These are phyloP conservation scores for Dicranocentrus wangi DNA, from an alignment of 2,888 invertebrate genomes.

Conservation along the genomic window DNA sequence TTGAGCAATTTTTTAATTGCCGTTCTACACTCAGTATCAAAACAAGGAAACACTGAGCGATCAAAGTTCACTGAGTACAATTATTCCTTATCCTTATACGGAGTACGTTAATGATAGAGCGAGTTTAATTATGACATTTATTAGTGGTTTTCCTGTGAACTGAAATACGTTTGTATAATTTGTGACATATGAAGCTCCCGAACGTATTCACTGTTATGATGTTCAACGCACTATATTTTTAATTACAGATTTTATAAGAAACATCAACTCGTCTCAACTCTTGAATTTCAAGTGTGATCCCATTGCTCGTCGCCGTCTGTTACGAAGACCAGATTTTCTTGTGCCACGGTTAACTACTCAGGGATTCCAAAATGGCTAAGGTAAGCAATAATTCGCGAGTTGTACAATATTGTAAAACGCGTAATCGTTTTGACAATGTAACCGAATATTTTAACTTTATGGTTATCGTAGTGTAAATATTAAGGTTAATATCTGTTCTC, in stretches of 20 bases:
- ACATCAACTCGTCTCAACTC: slow-evolving; percentile 4
- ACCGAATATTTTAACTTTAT: neutral
- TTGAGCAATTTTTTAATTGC: too few species aligned
- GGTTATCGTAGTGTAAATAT: neutral
- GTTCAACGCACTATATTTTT: neutral
- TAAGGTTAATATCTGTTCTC: neutral
- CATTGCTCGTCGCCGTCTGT: neutral
- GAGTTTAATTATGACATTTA: too few species aligned
- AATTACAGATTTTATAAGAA: slow-evolving; percentile 46
- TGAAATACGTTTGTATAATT: too few species aligned
- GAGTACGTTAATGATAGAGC: too few species aligned
- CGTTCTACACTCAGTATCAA: too few species aligned
- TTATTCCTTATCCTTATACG: too few species aligned
- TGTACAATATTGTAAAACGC: neutral
- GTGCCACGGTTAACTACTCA: slow-evolving; percentile 70
- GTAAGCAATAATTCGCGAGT: slow-evolving; percentile 31
- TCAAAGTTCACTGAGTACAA: too few species aligned
- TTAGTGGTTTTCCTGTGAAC: too few species aligned
- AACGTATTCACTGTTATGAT: too few species aligned
- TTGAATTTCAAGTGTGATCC: neutral
- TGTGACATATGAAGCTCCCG: too few species aligned
- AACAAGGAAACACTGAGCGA: too few species aligned
- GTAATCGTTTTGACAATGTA: neutral
- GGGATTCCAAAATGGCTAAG: slow-evolving; percentile 70
- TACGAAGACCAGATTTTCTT: slow-evolving; percentile 63